A percentile compares a stretch with the other conserved stretches of the same genome.
Conservation (phyloP, 2,888 invertebrate genomes). For the Steinernema scapterisci region DNA sequence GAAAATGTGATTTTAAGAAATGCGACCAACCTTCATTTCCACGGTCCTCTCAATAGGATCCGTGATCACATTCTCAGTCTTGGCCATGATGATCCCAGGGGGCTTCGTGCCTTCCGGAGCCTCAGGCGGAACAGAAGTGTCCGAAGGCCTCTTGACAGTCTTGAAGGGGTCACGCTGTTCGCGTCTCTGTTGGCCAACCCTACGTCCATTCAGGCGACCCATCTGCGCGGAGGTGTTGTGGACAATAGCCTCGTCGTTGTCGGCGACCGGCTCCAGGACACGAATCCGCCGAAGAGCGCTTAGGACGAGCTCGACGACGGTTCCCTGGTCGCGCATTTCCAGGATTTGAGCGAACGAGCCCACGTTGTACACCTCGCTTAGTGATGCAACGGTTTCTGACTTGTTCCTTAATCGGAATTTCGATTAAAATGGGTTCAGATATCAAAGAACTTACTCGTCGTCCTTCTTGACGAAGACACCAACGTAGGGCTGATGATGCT, state of each 20-base stretch:
- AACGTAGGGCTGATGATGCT: conserved; percentile 92
- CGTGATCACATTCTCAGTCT: conserved; percentile 61
- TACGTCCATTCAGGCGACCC: conserved; percentile 39
- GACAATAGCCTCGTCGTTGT: conserved; percentile 38
- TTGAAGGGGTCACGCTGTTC: conserved; percentile 29
- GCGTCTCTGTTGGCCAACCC: conserved; percentile 36
- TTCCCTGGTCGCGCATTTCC: conserved; percentile 84
- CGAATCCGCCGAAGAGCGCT: conserved; percentile 73
- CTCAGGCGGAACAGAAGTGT: conserved; percentile 3
- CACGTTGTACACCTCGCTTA: conserved; percentile 84
- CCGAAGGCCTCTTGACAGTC: neutral
- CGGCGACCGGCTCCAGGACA: conserved; percentile 43
- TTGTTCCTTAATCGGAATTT: conserved; percentile 70
- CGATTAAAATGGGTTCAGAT: neutral
- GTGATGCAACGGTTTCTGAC: conserved; percentile 80
- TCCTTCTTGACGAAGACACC: conserved; percentile 93
- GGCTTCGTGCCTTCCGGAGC: conserved; percentile 12
- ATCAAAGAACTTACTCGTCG: conserved; percentile 75
- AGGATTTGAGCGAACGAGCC: conserved; percentile 98
- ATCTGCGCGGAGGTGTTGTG: conserved; percentile 34
- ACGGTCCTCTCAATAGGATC: conserved; percentile 74
- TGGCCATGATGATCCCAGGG: conserved; percentile 42
- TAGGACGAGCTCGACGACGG: conserved; percentile 83
- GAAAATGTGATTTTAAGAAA: neutral
- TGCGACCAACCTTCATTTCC: conserved; percentile 79